A percentile compares a stretch with the other conserved stretches of the same genome.
These are phyloP conservation scores for Scolopax bukidnonensis DNA, from an alignment of 2,797 vertebrate genomes.

Conservation along the genomic window DNA sequence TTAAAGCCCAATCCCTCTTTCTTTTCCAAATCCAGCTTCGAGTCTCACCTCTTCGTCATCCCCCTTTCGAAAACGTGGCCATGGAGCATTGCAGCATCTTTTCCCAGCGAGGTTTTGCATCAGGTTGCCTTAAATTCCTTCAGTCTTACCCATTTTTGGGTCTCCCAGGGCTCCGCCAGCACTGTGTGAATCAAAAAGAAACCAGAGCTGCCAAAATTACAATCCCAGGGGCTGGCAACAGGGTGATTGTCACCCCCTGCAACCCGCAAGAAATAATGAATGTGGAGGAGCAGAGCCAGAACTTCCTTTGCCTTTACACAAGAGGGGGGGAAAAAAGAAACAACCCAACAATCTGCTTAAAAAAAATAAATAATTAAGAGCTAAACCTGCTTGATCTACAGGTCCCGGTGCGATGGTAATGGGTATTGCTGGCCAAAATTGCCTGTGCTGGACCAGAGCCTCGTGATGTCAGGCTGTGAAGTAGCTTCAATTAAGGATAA, in stretches of 20 bases:
- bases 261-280: background rate
- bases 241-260: background rate
- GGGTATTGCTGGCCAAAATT: background rate
- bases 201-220: background rate
- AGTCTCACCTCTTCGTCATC: background rate
- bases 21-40: background rate
- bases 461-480: background rate
- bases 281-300: background rate
- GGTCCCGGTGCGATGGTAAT: background rate
- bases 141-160: rapidly evolving
- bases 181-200: rapidly evolving
- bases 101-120: background rate
- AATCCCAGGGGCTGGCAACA: background rate
- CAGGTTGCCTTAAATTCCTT: background rate
- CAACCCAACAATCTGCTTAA: background rate
- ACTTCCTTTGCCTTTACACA: background rate
- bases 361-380: background rate
- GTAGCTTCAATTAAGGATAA: background rate
- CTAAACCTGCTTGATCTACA: background rate
- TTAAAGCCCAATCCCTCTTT: background rate
- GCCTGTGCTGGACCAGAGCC: background rate
- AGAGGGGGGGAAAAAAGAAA: background rate
- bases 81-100: rapidly evolving
- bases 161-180: background rate
- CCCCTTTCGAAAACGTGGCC: background rate